Percentiles rank a stretch among this genome's conserved stretches.
phyloP scores from a whole-genome alignment of 2,797 vertebrate species.

The Micrastur ruficollis region DNA sequence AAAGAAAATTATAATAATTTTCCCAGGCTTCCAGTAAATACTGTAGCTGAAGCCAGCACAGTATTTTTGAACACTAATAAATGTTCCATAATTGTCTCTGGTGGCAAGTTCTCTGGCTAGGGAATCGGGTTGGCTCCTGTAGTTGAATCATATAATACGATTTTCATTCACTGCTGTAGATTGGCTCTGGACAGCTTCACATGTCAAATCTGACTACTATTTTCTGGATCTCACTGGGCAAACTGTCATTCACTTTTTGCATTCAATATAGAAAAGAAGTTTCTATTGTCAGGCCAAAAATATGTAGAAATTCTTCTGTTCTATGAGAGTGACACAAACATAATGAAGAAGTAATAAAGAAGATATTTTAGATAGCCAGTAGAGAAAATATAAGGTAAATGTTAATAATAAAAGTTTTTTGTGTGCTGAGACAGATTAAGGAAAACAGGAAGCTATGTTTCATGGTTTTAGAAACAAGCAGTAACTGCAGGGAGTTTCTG shows the following conservation, averaged over 20 bases:
- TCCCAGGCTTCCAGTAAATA: constrained; percentile 37
- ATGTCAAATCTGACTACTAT: not conserved
- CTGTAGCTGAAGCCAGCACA: constrained; percentile 8
- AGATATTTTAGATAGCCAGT: not conserved
- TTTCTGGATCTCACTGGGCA: not conserved
- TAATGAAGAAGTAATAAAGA: not conserved
- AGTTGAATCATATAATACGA: not conserved
- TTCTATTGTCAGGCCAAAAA: not conserved
- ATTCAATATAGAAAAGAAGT: not conserved
- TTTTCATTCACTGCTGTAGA: constrained; percentile 23
- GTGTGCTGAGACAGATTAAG: not conserved
- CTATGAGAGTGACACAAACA: not conserved
- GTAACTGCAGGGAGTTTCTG: not conserved
- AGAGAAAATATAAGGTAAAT: not conserved
- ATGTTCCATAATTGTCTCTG: constrained; percentile 36
- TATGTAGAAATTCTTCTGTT: not conserved
- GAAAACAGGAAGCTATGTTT: not conserved
- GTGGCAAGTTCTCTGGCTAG: constrained; percentile 39
- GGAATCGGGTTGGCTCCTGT: constrained; percentile 17
- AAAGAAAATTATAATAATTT: not conserved
- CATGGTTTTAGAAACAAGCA: not conserved
- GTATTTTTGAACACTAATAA: constrained; percentile 34
- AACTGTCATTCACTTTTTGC: not conserved
- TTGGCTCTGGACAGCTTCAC: constrained; percentile 32
- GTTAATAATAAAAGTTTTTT: not conserved